Evolutionary conservation across 2,888 invertebrate genomes (phyloP), one percentile per base, ranked within the genome.

Genomic region (Teleogryllus oceanicus): DNA sequence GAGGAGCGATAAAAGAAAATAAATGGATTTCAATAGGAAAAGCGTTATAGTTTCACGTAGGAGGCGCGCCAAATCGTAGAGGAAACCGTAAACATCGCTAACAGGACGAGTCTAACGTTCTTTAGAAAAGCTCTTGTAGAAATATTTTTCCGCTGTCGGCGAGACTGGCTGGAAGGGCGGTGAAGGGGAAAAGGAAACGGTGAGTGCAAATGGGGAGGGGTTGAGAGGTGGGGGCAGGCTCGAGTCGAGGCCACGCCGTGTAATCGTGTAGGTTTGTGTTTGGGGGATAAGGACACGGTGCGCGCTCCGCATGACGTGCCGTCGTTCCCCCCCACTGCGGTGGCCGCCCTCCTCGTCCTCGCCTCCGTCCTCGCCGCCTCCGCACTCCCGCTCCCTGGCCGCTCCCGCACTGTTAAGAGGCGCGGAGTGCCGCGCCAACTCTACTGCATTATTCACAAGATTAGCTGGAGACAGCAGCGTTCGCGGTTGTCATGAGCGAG

Each of bases 391-490:
- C 62, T 62, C 13, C 16, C 13, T n/a, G 62, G 62, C 62, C 16
- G 16, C 16, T 13, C 62, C 16, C 16, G 62, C 62, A n/a, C n/a
- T 62, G 16, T n/a, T 13, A n/a, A 13, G 62, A 78, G 78, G 24
- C 16, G 37, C 8, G 50, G 74, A 37, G n/a, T 49, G 74, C 49
- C 49, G 78, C 49, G 78, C 78, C 78, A 78, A 78, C 78, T n/a
- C 75, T 78, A 74, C 37, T 78, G 78, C 74, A 78, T 78, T 78
- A 78, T 78, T 78, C 78, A 78, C 78, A 78, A 78, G 78, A 78
- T 78, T 75, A 49, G 78, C 21, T 49, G 21, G 75, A 20, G 49
- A 78, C 62, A 62, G 62, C 16, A n/a, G 13, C 62, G 13, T n/a
- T 62, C 62, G 16, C 62, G 62, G 62, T 62, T 62, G 13, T 62